Evolutionary conservation across 2,113 vertebrate species (phyloP).

Genomic region (Leptobrachium leishanense): DNA sequence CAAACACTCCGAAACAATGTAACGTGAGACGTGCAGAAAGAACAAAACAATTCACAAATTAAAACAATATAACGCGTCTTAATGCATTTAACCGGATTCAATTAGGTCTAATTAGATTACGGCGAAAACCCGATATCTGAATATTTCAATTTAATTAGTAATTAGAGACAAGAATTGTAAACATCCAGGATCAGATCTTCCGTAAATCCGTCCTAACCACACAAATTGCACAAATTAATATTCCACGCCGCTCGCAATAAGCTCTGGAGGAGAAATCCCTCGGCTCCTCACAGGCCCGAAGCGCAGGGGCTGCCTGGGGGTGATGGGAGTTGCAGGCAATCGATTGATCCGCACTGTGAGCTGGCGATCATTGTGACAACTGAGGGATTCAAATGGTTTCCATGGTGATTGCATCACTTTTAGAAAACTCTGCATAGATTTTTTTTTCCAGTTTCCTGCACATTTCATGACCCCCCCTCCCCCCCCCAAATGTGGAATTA

Average conservation of each 20-base stretch:
- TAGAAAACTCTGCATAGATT: too few relatives aligned
- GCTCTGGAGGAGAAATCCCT: not conserved
- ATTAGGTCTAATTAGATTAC: conserved; percentile 22
- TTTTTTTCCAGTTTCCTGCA: too few relatives aligned
- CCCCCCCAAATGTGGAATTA: too few relatives aligned
- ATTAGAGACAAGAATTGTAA: conserved; percentile 10
- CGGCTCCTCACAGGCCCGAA: not conserved
- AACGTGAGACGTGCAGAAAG: not conserved
- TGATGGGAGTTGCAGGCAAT: not conserved
- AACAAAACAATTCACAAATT: conserved; percentile 15
- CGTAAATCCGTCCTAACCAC: not conserved
- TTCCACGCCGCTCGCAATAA: not conserved
- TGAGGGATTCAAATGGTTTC: not conserved
- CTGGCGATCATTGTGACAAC: not conserved
- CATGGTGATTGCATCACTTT: not conserved
- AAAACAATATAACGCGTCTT: conserved; percentile 24
- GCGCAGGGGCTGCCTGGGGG: not conserved
- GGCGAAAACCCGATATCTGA: conserved; percentile 15
- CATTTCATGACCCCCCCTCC: too few relatives aligned
- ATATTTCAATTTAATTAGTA: conserved; percentile 27
- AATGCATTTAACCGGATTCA: conserved; percentile 23
- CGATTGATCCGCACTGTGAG: too few relatives aligned
- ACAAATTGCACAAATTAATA: not conserved
- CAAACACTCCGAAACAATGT: not conserved
- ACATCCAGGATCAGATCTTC: conserved; percentile 1